Percentiles rank a stretch among this genome's conserved stretches.
Conservation (phyloP, 2,797 vertebrate genomes). For the Leucoraja ocellata region DNA sequence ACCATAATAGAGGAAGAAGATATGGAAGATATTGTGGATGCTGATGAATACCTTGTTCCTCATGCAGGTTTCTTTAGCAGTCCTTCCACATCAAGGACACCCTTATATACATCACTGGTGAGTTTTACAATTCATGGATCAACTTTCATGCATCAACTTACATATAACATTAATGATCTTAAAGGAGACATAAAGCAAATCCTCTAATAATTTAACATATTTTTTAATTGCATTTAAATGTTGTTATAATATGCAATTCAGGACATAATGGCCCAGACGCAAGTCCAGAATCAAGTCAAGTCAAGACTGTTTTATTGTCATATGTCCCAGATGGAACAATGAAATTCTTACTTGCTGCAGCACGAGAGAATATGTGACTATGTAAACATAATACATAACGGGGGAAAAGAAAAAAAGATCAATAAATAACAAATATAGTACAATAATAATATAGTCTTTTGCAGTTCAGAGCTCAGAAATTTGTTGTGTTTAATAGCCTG, state of each 20-base stretch:
- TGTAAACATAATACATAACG: too few relatives aligned
- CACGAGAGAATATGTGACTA: too few relatives aligned
- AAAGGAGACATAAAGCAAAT: too few relatives aligned
- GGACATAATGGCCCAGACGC: background rate
- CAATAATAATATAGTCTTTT: too few relatives aligned
- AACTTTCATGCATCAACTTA: background rate
- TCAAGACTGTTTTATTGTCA: too few relatives aligned
- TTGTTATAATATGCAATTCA: background rate
- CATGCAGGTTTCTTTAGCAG: constrained; percentile 73
- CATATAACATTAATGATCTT: background rate
- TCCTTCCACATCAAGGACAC: constrained; percentile 75
- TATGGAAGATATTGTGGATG: constrained; percentile 73
- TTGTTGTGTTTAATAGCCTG: too few relatives aligned
- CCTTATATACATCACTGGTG: constrained; percentile 79
- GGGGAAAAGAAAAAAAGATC: too few relatives aligned
- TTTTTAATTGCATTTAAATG: background rate
- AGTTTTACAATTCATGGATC: background rate
- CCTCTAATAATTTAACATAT: background rate
- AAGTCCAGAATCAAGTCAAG: too few relatives aligned
- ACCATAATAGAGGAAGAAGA: constrained; percentile 80
- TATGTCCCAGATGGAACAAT: too few relatives aligned
- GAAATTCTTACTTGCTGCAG: too few relatives aligned
- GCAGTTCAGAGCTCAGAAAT: too few relatives aligned
- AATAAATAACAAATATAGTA: too few relatives aligned
- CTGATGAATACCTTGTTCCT: constrained; percentile 80